Conservation (phyloP, 2,797 vertebrate species). For the Dromococcyx pavoninus region DNA sequence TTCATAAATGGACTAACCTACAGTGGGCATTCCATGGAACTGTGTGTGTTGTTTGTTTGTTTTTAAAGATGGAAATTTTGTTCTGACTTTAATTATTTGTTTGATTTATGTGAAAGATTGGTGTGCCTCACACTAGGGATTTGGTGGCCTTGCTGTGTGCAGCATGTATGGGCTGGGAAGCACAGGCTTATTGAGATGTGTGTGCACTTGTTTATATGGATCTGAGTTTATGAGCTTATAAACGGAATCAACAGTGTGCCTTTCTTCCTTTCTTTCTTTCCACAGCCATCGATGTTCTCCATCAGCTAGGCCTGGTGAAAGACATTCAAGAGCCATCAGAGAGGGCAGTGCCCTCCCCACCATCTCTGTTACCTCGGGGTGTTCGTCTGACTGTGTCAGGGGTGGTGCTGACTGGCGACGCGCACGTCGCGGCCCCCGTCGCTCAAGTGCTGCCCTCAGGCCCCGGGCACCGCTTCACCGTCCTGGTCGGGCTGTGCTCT, state of each 20-base stretch:
- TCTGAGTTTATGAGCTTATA: not conserved
- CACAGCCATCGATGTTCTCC: slow-evolving; percentile 92
- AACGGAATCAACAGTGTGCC: not conserved
- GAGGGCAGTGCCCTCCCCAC: slow-evolving; percentile 54
- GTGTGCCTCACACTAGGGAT: not conserved
- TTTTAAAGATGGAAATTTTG: not conserved
- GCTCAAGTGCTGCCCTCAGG: slow-evolving; percentile 79
- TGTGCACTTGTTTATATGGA: not conserved
- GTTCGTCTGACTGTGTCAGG: slow-evolving; percentile 77
- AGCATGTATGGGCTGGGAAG: not conserved
- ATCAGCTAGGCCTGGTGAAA: slow-evolving; percentile 84
- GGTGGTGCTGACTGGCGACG: slow-evolving; percentile 79
- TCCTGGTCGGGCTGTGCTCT: slow-evolving; percentile 89
- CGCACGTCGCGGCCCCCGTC: slow-evolving; percentile 81
- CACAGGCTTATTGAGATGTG: not conserved
- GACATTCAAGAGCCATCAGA: slow-evolving; percentile 71
- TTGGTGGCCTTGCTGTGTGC: not conserved
- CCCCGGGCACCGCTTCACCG: slow-evolving; percentile 83
- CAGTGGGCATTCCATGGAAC: not conserved
- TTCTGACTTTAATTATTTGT: not conserved
- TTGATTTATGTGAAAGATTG: not conserved
- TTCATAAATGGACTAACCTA: not conserved
- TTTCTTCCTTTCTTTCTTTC: slow-evolving; percentile 61
- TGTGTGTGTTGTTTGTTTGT: not conserved
- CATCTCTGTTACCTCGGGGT: slow-evolving; percentile 73